Base-by-base conservation (phyloP, 2,113 vertebrate species). In the Erythrocercus mccallii region DNA sequence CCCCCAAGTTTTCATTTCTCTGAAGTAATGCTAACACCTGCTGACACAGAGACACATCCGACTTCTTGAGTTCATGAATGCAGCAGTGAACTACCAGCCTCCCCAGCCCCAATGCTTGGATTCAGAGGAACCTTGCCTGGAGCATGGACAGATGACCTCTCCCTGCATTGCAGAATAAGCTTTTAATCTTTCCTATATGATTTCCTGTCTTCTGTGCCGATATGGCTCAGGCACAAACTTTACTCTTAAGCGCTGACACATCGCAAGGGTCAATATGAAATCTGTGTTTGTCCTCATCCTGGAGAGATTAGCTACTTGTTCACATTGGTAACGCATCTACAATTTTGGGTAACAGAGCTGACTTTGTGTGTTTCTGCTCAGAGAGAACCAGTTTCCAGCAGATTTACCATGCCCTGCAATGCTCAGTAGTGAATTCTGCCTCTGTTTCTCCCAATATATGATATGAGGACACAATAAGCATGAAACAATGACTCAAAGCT, bases 31-130 rank as follows among this genome's bases (percentile, higher is more conserved):
- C 9, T 11, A 66, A 42, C 38, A 9, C 12, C 47, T 68, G 79
- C 51, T 91, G 86, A 11, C 57, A 58, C 47, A 78, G 61, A 21
- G 2, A 19, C 1, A 2, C 31, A 28, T 30, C 66, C 47, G 28
- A 1, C 10, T 5, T 3, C 54, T 13, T 3, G 14, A 79, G 38
- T 20, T 25, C 21, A 3, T 0, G 3, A 54, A 47, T 35, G 53
- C 35, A 72, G 33, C 44, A 58, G 57, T 27, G 76, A 83, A 5
- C 48, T 14, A 2, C 12, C 50, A 37, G 22, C 28, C 72, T 73
- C 61, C 24, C 12, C 16, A 71, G 0, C 9, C 48, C 48, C 31
- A 23, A 5, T 24, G 10, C 13, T 19, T 62, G 37, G 42, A 45
- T 81, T 57, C 42, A 45, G 2, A 5, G 51, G 24, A 53, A 7